A percentile compares a stretch with the other conserved stretches of the same genome.
Evolutionary conservation across 2,797 vertebrate species (phyloP).

Genomic region (Chelon labrosus): DNA sequence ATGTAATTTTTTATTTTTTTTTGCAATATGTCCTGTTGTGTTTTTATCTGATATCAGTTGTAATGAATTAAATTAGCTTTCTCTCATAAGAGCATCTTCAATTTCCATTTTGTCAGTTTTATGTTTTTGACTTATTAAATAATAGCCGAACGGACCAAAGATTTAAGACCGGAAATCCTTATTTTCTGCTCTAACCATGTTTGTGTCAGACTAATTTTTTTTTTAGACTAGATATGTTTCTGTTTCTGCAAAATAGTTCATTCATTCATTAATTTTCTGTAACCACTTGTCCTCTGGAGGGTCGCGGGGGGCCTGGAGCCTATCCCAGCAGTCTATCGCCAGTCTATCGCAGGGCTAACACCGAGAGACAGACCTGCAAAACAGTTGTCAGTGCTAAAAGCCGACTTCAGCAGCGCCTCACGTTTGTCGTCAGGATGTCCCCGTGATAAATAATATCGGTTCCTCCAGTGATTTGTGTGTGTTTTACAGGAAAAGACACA

Average conservation of each 20-base stretch:
- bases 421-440: not conserved
- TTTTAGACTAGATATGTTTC: not conserved
- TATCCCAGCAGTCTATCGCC: too few relatives aligned
- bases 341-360: too few relatives aligned
- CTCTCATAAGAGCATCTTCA: not conserved
- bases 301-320: too few relatives aligned
- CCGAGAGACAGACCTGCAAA: too few relatives aligned
- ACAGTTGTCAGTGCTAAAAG: not conserved
- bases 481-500: too few relatives aligned
- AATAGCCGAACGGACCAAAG: not conserved
- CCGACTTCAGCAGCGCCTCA: not conserved
- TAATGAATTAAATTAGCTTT: not conserved
- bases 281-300: too few relatives aligned
- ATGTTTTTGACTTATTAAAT: not conserved
- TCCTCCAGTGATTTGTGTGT: too few relatives aligned
- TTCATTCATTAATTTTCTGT: too few relatives aligned
- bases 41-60: slow-evolving; percentile 2
- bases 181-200: not conserved
- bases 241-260: not conserved
- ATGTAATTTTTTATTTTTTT: not conserved
- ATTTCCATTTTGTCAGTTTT: slow-evolving; percentile 1
- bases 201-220: not conserved
- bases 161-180: slow-evolving; percentile 11
- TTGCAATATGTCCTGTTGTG: not conserved
- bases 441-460: not conserved